Evolutionary conservation across 2,113 vertebrate species (phyloP).

Genomic region (Hippoglossus stenolepis): DNA sequence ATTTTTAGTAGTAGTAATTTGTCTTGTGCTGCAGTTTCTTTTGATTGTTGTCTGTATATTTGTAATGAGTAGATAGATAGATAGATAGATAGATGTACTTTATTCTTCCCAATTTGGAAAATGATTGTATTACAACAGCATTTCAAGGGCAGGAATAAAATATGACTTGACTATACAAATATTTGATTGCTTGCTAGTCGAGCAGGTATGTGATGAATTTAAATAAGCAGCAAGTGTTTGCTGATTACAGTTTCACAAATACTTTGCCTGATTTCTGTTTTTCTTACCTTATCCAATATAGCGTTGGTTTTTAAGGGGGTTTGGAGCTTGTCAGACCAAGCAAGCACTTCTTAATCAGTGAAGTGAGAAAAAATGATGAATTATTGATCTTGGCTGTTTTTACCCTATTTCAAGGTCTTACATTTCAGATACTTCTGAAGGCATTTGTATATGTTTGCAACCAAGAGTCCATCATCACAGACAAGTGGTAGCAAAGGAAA

Average conservation of each 20-base stretch:
- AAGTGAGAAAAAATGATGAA: neutral
- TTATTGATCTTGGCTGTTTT: neutral
- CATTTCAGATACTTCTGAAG: neutral
- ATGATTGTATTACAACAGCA: no score
- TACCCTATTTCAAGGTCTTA: neutral
- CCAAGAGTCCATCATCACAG: neutral
- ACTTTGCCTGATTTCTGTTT: neutral
- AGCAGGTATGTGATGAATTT: no score
- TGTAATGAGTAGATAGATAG: neutral
- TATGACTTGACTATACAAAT: no score
- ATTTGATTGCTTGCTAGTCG: no score
- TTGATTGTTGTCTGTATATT: neutral
- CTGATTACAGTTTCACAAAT: neutral
- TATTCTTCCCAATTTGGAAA: no score
- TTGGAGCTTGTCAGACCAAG: neutral
- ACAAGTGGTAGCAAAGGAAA: no score
- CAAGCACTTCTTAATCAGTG: neutral
- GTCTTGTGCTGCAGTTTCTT: neutral
- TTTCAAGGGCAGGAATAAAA: no score
- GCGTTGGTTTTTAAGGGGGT: neutral
- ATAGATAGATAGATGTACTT: no score
- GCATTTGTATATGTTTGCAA: neutral
- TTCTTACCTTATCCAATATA: no score
- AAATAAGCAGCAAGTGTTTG: neutral
- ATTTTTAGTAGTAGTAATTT: no score